A percentile compares a stretch with the other conserved stretches of the same genome.
Conservation (phyloP, 2,113 vertebrate genomes). For the Colinus virginianus region DNA sequence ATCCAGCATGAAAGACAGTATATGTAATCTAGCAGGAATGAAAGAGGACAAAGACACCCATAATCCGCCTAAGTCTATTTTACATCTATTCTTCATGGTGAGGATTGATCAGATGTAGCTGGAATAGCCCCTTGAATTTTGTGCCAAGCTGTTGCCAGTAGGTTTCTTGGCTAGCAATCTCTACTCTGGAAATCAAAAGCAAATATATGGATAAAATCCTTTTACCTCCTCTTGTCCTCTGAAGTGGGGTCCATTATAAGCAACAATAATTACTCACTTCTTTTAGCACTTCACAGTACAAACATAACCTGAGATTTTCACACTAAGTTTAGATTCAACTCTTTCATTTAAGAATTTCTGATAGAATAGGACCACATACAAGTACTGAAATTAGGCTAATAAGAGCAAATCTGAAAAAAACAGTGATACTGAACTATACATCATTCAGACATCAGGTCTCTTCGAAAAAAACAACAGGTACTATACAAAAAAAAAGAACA, state of each 20-base stretch:
- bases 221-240: not conserved
- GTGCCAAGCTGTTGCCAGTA: not conserved
- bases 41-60: not conserved
- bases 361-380: not conserved
- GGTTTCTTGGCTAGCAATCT: not conserved
- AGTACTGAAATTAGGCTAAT: not conserved
- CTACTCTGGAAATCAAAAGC: not conserved
- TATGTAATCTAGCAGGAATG: not conserved
- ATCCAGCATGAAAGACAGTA: not conserved
- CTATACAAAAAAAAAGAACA: not conserved
- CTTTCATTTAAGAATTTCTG: not conserved
- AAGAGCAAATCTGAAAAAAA: not conserved
- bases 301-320: not conserved
- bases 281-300: not conserved
- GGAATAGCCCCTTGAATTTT: slow-evolving; percentile 10
- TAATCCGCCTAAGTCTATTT: not conserved
- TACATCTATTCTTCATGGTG: not conserved
- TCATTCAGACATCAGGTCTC: not conserved
- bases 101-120: not conserved
- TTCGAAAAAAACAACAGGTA: not conserved
- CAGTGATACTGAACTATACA: not conserved
- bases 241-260: not conserved
- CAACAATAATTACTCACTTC: not conserved
- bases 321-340: not conserved
- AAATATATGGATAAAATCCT: not conserved